Evolutionary conservation across 2,888 invertebrate species (phyloP), one percentile per base, ranked within the genome.

Genomic region (Machimus rusticus): DNA sequence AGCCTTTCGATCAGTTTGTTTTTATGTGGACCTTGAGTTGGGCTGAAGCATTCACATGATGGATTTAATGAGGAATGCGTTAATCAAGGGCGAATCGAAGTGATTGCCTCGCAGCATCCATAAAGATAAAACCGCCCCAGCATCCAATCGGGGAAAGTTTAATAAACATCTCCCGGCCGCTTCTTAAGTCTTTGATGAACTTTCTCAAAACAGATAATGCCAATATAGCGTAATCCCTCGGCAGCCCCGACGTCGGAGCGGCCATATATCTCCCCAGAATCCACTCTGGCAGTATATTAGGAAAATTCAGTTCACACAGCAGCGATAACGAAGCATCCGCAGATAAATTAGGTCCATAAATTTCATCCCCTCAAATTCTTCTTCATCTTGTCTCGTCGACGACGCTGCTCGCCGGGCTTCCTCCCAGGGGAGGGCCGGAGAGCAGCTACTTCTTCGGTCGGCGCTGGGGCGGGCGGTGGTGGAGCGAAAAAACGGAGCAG

Each of bases 261-360:
- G 31, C 74, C 74, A 85, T 85, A 74, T 85, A 85, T 85, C 74
- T 85, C 74, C 46, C n/a, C 28, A 31, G 74, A 85, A 85, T 85
- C 85, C 85, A 84, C 82, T 55, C 85, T 85, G 85, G 74, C 85
- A 85, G 74, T 85, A 85, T 85, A 74, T 85, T 85, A 74, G 43
- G 85, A 74, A 85, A 85, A 74, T 74, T 74, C 85, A 85, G 85
- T 85, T 85, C 85, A 74, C 85, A 85, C 31, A 85, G 85, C 74
- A 74, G 85, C 87, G 81, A 87, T 81, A 87, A 87, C 87, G 87
- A 87, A 87, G 81, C 87, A 87, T 82, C 87, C 74, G 87, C 87
- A 87, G 81, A 87, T 87, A 87, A 87, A 87, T 87, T 87, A 87
- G 87, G 82, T 87, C 82, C 87, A 87, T 87, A 87, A 87, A 87